phyloP scores from a whole-genome alignment of 2,797 vertebrate species.

The Lutjanus campechanus region DNA sequence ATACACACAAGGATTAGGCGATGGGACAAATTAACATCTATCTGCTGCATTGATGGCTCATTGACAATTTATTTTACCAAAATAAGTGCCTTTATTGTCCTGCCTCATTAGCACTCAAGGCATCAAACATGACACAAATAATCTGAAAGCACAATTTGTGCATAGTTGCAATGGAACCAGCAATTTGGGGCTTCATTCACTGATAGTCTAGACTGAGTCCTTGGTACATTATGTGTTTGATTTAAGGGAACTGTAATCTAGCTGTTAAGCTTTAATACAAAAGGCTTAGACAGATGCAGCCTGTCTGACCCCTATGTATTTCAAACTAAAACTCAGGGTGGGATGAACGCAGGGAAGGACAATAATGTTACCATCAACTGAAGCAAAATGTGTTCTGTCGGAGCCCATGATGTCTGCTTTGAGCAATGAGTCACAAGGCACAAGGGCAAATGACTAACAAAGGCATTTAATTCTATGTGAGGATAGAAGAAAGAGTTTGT shows the following conservation, averaged over 20 bases:
- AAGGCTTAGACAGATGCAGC: constrained; percentile 4
- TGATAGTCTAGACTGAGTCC: not conserved
- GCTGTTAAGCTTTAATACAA: not conserved
- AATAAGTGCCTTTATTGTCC: constrained; percentile 11
- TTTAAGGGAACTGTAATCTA: constrained; percentile 11
- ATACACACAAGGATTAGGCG: not conserved
- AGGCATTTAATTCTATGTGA: not conserved
- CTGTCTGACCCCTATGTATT: constrained; percentile 19
- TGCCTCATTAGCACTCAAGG: constrained; percentile 24
- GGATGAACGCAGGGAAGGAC: constrained; percentile 11
- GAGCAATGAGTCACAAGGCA: constrained; percentile 7
- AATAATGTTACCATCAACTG: not conserved
- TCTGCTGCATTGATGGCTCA: not conserved
- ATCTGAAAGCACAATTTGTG: constrained; percentile 10
- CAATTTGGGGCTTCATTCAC: not conserved
- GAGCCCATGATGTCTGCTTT: constrained; percentile 9
- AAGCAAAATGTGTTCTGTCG: constrained; percentile 23
- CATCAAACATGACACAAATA: constrained; percentile 19
- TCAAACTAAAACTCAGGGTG: constrained; percentile 27
- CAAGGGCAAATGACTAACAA: not conserved
- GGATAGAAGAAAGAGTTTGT: not conserved
- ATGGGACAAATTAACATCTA: not conserved
- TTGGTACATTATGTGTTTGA: not conserved
- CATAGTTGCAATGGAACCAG: constrained; percentile 2
- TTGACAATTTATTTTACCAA: constrained; percentile 15